phyloP scores from a whole-genome alignment of 2,797 vertebrate genomes.

The Danio albolineatus region DNA sequence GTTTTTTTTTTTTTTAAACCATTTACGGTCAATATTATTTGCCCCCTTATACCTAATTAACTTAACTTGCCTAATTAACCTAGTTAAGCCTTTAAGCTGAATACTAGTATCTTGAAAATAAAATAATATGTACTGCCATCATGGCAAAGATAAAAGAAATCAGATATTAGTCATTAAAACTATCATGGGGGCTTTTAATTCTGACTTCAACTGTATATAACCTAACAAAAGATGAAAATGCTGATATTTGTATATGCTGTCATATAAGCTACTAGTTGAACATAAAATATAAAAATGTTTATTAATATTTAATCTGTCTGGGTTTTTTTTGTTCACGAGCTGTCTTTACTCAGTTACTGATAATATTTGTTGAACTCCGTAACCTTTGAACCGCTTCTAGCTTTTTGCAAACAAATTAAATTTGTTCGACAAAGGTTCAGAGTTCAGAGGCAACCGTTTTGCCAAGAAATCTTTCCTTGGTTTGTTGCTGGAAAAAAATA shows the following conservation, averaged over 20 bases:
- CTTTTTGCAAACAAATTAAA: constrained; percentile 26
- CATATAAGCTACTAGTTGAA: neutral
- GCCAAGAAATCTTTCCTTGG: neutral
- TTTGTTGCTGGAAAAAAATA: neutral
- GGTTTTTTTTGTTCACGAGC: neutral
- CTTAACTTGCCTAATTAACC: too few relatives aligned
- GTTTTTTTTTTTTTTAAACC: too few relatives aligned
- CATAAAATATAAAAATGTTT: neutral
- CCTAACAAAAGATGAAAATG: neutral
- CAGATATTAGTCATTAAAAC: too few relatives aligned
- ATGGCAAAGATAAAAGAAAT: too few relatives aligned
- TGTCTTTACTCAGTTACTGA: neutral
- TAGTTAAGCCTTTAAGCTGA: too few relatives aligned
- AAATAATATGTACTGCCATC: too few relatives aligned
- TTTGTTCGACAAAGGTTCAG: neutral
- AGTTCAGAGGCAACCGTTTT: neutral
- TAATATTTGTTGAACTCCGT: constrained; percentile 5
- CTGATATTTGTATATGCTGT: neutral
- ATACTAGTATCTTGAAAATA: too few relatives aligned
- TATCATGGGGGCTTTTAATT: too few relatives aligned
- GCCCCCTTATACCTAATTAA: too few relatives aligned
- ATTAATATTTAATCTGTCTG: neutral
- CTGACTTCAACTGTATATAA: too few relatives aligned
- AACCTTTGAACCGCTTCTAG: constrained; percentile 51
- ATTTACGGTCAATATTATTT: too few relatives aligned